Percentiles rank a stretch among this genome's conserved stretches.
These are phyloP conservation scores for Cirrhinus molitorella DNA, from an alignment of 2,797 vertebrate genomes.

Conservation along the genomic window DNA sequence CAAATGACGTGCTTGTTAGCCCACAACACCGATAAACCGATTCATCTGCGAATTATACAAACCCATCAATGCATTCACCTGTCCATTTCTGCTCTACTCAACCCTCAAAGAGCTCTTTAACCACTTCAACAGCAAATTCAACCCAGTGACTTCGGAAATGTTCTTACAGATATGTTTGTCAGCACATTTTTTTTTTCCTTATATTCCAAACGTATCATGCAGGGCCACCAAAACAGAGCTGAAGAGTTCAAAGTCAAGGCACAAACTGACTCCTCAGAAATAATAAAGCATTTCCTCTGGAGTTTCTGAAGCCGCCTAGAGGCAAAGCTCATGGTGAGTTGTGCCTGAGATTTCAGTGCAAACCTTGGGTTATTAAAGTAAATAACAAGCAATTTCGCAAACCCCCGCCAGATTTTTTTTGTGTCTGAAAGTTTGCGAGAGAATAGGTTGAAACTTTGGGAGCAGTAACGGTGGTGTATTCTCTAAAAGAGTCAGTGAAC, in stretches of 20 bases:
- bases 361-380: conserved; percentile 36
- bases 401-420: conserved; percentile 4
- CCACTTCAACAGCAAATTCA: not conserved
- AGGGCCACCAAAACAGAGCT: conserved; percentile 22
- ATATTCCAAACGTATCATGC: conserved; percentile 24
- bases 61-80: conserved; percentile 8
- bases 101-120: conserved; percentile 28
- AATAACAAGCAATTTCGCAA: conserved; percentile 22
- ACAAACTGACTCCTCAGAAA: conserved; percentile 38
- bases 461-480: not conserved
- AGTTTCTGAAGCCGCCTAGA: conserved; percentile 17
- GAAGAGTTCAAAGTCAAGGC: conserved; percentile 22
- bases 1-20: conserved; percentile 39
- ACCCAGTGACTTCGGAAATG: not conserved
- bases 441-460: not conserved
- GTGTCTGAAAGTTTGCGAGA: conserved; percentile 10
- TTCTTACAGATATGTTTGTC: not conserved
- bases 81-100: conserved; percentile 22
- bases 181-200: not conserved
- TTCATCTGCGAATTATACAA: conserved; percentile 34
- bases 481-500: not conserved
- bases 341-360: conserved; percentile 25
- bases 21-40: conserved; percentile 53
- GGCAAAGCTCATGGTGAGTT: conserved; percentile 31
- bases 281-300: conserved; percentile 25